Evolutionary conservation across 2,797 vertebrate species (phyloP).

Genomic region (Darevskia mixta): DNA sequence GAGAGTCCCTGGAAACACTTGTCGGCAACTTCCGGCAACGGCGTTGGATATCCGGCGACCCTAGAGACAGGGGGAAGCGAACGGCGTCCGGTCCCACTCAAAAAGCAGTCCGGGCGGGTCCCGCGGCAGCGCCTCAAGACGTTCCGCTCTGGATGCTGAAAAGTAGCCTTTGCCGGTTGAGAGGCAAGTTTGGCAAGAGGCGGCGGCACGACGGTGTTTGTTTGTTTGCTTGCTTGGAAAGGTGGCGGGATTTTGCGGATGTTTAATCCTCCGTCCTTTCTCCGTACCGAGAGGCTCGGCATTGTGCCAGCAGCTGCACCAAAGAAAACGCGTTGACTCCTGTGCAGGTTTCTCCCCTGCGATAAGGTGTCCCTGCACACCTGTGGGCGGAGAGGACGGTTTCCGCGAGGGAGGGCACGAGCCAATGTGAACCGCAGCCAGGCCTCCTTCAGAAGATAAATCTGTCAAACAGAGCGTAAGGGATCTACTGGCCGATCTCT

Average conservation of each 20-base stretch:
- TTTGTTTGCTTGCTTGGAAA: neutral
- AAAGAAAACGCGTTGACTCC: too few relatives aligned
- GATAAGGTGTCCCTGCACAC: too few relatives aligned
- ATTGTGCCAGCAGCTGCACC: too few relatives aligned
- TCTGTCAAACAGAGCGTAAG: neutral
- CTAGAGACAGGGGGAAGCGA: neutral
- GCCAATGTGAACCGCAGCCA: too few relatives aligned
- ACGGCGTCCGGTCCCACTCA: accelerated
- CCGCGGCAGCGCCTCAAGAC: neutral
- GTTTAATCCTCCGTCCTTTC: neutral
- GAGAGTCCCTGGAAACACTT: too few relatives aligned
- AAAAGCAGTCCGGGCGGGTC: neutral
- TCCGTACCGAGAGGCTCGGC: neutral
- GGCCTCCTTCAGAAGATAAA: neutral
- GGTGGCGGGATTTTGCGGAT: neutral
- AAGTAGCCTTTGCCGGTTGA: neutral
- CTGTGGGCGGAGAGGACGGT: neutral
- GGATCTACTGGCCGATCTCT: too few relatives aligned
- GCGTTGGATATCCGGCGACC: neutral
- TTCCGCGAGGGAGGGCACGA: neutral
- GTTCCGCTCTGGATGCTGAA: neutral
- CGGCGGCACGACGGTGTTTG: neutral
- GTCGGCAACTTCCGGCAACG: neutral
- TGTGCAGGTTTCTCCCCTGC: too few relatives aligned
- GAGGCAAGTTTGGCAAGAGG: neutral